Conservation (phyloP, 2,113 vertebrate species). For the Ctenomys sociabilis region DNA sequence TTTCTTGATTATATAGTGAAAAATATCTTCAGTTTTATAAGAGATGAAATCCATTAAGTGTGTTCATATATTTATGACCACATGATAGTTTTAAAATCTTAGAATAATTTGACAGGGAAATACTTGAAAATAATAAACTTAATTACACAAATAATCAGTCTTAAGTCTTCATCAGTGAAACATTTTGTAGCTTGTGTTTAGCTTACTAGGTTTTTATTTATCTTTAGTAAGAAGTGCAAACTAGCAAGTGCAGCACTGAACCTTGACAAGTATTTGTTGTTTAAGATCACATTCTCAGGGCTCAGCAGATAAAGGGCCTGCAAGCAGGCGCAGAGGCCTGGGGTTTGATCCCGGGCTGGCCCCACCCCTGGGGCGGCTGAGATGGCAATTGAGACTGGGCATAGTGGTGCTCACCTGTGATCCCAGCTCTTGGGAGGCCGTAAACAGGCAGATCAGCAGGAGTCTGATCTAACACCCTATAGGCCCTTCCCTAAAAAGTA, state of each 20-base stretch:
- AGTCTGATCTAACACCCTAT: too few species aligned
- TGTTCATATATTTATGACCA: slow-evolving; percentile 16
- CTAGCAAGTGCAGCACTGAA: slow-evolving; percentile 83
- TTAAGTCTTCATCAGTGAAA: slow-evolving; percentile 86
- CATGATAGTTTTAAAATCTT: slow-evolving; percentile 70
- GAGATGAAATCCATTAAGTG: slow-evolving; percentile 11
- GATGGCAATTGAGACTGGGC: too few species aligned
- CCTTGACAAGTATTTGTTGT: slow-evolving; percentile 83
- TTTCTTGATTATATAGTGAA: slow-evolving; percentile 14
- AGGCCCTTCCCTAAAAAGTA: too few species aligned
- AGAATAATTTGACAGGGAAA: slow-evolving; percentile 79
- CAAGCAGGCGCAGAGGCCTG: too few species aligned
- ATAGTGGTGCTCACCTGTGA: too few species aligned
- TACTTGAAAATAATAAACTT: slow-evolving; percentile 82
- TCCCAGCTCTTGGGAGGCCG: too few species aligned
- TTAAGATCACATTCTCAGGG: slow-evolving; percentile 77
- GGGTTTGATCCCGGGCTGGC: too few species aligned
- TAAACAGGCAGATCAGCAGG: too few species aligned
- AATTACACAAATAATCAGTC: slow-evolving; percentile 83
- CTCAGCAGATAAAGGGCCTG: too few species aligned
- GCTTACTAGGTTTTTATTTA: slow-evolving; percentile 83
- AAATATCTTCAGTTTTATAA: slow-evolving; percentile 45
- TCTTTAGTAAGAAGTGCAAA: slow-evolving; percentile 85
- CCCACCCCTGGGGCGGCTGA: too few species aligned
- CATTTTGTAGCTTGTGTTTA: slow-evolving; percentile 86